Percentiles rank a stretch among this genome's conserved stretches.
These are phyloP conservation scores for Spilogale gracilis DNA, from an alignment of 2,113 vertebrate species.

Conservation along the genomic window DNA sequence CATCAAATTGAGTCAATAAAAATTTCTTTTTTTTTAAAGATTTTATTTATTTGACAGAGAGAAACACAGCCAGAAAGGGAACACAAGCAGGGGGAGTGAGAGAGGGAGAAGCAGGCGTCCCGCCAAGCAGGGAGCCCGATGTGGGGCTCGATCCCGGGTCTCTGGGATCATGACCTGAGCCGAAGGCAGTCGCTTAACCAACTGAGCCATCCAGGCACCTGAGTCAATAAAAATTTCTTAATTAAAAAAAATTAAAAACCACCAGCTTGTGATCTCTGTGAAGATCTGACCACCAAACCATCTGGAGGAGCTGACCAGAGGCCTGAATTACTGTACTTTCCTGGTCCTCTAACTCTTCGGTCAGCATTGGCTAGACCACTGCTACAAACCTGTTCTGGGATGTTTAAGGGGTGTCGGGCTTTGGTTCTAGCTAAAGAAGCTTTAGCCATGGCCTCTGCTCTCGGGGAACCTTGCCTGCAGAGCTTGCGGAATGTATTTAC, in stretches of 20 bases:
- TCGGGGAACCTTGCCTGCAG: background rate
- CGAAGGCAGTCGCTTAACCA: too few relatives aligned
- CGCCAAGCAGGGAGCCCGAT: too few relatives aligned
- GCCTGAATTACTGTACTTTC: background rate
- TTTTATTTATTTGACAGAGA: too few relatives aligned
- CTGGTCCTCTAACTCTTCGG: background rate
- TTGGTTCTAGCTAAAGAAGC: background rate
- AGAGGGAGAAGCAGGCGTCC: too few relatives aligned
- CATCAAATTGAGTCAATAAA: background rate
- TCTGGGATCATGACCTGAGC: too few relatives aligned
- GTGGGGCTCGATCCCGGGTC: too few relatives aligned
- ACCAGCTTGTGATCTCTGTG: background rate
- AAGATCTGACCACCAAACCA: background rate
- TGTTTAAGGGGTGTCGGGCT: background rate
- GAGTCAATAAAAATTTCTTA: background rate
- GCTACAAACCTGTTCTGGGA: background rate
- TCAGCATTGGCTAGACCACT: background rate
- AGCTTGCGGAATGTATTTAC: background rate
- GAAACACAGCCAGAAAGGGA: too few relatives aligned
- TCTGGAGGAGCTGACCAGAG: background rate
- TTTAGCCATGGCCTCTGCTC: background rate
- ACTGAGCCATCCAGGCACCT: too few relatives aligned
- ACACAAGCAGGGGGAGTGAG: too few relatives aligned
- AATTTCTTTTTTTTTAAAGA: background rate
- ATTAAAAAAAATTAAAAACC: background rate